Percentiles rank a stretch among this genome's conserved stretches.
Conservation (phyloP, 1,140 invertebrate species). For the Drosophila arizonae region DNA sequence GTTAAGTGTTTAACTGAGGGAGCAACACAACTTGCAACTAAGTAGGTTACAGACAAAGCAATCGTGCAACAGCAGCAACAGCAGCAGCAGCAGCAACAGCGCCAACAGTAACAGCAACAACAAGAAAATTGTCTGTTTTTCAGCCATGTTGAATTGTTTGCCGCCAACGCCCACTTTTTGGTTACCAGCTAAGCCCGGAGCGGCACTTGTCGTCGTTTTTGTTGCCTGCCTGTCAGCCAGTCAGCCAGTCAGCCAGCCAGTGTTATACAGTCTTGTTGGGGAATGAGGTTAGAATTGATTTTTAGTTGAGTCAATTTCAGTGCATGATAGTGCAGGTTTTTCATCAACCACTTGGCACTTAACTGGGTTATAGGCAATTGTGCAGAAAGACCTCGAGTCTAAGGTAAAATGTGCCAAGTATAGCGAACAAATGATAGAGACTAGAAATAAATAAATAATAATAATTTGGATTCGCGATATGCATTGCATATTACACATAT, state of each 20-base stretch:
- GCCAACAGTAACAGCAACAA: background rate
- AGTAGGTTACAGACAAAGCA: constrained; percentile 62
- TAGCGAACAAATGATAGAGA: background rate
- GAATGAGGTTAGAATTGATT: constrained; percentile 68
- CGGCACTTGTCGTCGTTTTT: constrained; percentile 23
- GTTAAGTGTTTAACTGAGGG: constrained; percentile 52
- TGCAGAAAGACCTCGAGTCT: background rate
- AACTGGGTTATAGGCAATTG: constrained; percentile 54
- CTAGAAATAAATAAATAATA: no score
- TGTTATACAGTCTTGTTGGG: constrained; percentile 27
- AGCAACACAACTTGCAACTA: constrained; percentile 48
- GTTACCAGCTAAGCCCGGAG: constrained; percentile 19
- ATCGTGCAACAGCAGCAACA: constrained; percentile 32
- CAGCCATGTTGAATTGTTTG: constrained; percentile 30
- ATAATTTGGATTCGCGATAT: no score
- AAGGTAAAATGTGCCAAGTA: background rate
- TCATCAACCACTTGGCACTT: constrained; percentile 18
- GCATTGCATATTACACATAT: no score
- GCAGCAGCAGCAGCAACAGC: constrained; percentile 12
- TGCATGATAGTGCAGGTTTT: constrained; percentile 35
- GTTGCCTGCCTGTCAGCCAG: background rate
- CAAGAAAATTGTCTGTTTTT: constrained; percentile 17
- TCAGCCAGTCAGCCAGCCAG: background rate
- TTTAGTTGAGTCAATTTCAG: constrained; percentile 36
- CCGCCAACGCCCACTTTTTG: constrained; percentile 33